Evolutionary conservation across 2,888 invertebrate species (phyloP), one percentile per base, ranked within the genome.

Genomic region (Cephus spinipes): DNA sequence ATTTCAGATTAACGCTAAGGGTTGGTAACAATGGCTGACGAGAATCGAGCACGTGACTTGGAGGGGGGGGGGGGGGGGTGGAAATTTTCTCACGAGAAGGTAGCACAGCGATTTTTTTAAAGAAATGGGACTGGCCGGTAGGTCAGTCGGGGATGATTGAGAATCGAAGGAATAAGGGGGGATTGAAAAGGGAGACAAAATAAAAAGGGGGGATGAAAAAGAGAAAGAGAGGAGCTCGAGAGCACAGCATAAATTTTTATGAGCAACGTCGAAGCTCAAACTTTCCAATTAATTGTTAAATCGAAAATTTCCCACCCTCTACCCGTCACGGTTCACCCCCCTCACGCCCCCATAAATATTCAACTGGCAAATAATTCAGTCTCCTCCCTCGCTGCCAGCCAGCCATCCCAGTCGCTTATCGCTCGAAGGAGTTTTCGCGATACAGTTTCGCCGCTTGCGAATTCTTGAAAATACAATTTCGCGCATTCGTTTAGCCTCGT

Each of bases 1-100:
- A 87, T 87, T 87, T 84, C 79, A 83, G 84, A 87, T 87, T 84
- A 87, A 34, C 12, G 31, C 71, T 31, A 32, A 32, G 71, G 74
- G 34, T 32, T 74, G 74, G 74, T 12, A 74, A 74, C 74, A 74
- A 74, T 74, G 35, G 12, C 71, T 9, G 71, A 31, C 23, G 31
- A 32, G 71, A 71, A 71, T 71, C 32, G 31, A 32, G 4, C 74
- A 34, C 35, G 35, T 12, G 36, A 33, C 23, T 30, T 34, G 34
- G 34, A 11, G 34, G 32, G 32, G 31, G 31, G 33, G 34, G 34
- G 34, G 23, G 34, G 73, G 23, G 1, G 23, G 35, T 9, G 74
- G 6, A 9, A 23, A 9, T 6, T 55, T 15, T 6, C 1, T 6
- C 15, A 23, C 40, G 9, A 40, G 36, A 12, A 36, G 6, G 15